Base-by-base conservation (phyloP, 2,113 vertebrate genomes). In the Pseudorasbora parva region DNA sequence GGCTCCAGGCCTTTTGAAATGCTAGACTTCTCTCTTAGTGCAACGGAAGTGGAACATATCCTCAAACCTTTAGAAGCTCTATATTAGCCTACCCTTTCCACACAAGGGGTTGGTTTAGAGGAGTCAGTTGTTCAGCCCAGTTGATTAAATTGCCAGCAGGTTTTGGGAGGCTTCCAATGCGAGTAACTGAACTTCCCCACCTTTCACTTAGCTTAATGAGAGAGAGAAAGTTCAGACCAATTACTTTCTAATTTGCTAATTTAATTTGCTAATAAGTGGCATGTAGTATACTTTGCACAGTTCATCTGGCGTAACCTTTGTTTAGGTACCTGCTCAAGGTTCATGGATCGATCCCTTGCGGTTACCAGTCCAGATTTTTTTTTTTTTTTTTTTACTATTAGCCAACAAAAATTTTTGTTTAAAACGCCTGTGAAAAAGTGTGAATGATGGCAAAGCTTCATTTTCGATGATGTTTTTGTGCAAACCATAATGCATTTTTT, bases 1-100 rank as follows among this genome's bases (percentile, higher is more conserved):
- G 15, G 75, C 43, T 85, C 9, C 25, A 9, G 15, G 62, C 23
- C 33, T 85, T 87, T 69, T 33, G 56, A 37, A 19, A 30, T 5
- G n/a, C 23, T 62, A 59, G 54, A 33, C 45, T 66, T 74, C 33
- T 59, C 49, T 8, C 37, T 66, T 11, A n/a, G 8, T 17, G 37
- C 19, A 51, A 66, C 9, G 0, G 23, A 37, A 4, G 25, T 41
- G 41, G 41, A 41, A 69, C n/a, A 19, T 37, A 17, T 62, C 23
- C 41, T 69, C 37, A 14, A 25, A 59, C 30, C 73, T 82, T 82
- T 47, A 54, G 66, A 4, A 69, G 33, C 15, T 17, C 11, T 37
- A 7, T 37, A 37, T 37, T 37, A 37, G 33, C 33, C 27, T 37
- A 47, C 17, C 47, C 41, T 57, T 59, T 72, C 25, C 59, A 49